Base-by-base conservation (phyloP, 2,888 invertebrate species). In the Aporophyla lueneburgensis region DNA sequence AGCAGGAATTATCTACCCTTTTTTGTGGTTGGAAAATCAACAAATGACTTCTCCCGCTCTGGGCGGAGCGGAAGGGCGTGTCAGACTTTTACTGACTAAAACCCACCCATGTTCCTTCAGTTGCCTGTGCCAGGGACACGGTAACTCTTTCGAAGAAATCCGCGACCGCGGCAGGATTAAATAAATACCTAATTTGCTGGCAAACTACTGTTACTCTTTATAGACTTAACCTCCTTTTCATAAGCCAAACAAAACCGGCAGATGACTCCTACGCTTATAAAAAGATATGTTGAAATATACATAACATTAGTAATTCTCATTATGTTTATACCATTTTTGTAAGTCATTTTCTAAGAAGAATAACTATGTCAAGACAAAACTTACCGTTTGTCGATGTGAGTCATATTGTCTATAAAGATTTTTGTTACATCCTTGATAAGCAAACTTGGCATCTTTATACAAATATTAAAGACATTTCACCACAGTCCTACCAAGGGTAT, bases 321-420 rank as follows among this genome's bases (percentile, higher is more conserved):
- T 51, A 66, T 43, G 14, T 46, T 19, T 12, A 27, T 27, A 78
- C 43, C 43, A 43, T 14, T 12, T 53, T 56, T 68, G 49, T 75
- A 53, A 63, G 56, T 51, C 14, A 46, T 71, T 71, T 77, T 65
- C 79, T 63, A 53, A 65, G 79, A 79, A 79, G 0, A 53, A 58
- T 71, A 79, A 79, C 0, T 46, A 7, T 51, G 19, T 75, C 19
- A 6, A 0, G 19, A 21, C 43, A 54, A 78, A 76, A 56, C 27
- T 61, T 54, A 0, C n/a, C n/a, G 43, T 74, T 40, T 33, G 33
- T 33, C 33, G n/a, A 9, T 43, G 9, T 62, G 40, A 70, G 56
- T 65, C 63, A 70, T 46, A 27, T 51, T 67, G 5, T 59, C 27
- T 43, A 10, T 59, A 49, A 51, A 58, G 21, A 0, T 19, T 40